Conservation (phyloP, 2,113 vertebrate genomes). For the Carassius carassius region DNA sequence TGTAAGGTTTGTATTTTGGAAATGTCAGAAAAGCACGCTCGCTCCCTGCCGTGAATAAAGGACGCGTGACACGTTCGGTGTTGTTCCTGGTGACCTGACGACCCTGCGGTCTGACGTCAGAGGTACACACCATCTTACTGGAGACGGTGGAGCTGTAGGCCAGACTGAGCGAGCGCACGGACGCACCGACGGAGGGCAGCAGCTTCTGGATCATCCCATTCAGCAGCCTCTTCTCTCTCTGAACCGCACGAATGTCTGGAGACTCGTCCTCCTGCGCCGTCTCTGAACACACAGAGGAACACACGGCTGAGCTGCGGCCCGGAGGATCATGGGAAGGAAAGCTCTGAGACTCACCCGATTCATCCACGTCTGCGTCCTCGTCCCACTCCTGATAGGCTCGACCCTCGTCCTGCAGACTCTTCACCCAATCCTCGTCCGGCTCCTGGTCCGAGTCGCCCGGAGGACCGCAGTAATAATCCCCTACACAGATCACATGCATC, state of each 20-base stretch:
- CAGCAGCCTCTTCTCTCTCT: constrained; percentile 88
- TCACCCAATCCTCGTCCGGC: constrained; percentile 90
- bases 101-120: too few species aligned
- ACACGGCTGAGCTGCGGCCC: not conserved
- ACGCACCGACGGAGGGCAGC: constrained; percentile 85
- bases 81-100: too few species aligned
- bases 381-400: constrained; percentile 93
- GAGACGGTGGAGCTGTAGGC: constrained; percentile 92
- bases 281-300: constrained; percentile 73
- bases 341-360: constrained; percentile 81
- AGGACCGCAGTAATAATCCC: constrained; percentile 86
- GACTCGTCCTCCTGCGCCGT: constrained; percentile 75
- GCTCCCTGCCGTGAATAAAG: too few species aligned
- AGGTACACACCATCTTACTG: constrained; percentile 90
- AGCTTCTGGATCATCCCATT: constrained; percentile 91
- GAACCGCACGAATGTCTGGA: constrained; percentile 81
- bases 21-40: too few species aligned
- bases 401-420: constrained; percentile 85
- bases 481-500: constrained; percentile 62
- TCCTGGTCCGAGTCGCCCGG: constrained; percentile 83
- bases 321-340: constrained; percentile 4
- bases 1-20: too few species aligned
- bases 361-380: constrained; percentile 95
- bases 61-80: too few species aligned
- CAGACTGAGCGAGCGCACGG: constrained; percentile 89